Evolutionary conservation across 1,140 invertebrate species (phyloP), one percentile per base, ranked within the genome.

Genomic region (Oedothorax gibbosus): DNA sequence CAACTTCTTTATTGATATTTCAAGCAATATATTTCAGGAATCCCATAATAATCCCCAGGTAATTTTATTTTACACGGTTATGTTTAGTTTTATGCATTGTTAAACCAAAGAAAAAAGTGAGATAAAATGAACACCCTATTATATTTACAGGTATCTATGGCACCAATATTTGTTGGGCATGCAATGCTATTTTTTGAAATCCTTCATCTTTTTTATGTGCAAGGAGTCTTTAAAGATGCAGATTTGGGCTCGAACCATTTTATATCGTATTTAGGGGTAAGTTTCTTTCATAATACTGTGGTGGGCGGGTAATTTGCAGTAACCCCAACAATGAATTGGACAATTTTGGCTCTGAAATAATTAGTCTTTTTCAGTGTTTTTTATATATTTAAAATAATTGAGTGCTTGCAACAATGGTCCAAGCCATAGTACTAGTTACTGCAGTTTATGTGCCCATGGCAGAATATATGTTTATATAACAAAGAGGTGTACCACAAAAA

Each of bases 181-280:
- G 68, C 68, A 3, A 64, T 20, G 14, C 11, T 82, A 20, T 12
- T 82, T 4, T 51, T 82, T 82, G 80, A 82, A 64, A 57, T 64
- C 15, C 18, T 82, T 7, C 56, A 82, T 35, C n/a, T 57, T 60
- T 82, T 73, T n/a, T 82, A 53, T 21, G 62, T 54, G 8, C n/a
- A 82, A 73, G 66, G 80, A 64, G 35, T 73, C 65, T 53, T 82
- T 8, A 73, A 62, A 54, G 49, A 64, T 11, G 0, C 7, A 53
- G 49, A 82, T 73, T 73, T 82, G 21, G 14, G 73, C 18, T 73
- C 80, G 64, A 82, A 82, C 65, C 50, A 53, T 64, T 82, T 82
- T 21, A 82, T 53, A 14, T 82, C 68, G 35, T 56, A 64, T 82
- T 51, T 82, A 18, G 73, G 35, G 49, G 80, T 82, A 53, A 20